phyloP scores from a whole-genome alignment of 2,797 vertebrate genomes.

The Limosa lapponica region DNA sequence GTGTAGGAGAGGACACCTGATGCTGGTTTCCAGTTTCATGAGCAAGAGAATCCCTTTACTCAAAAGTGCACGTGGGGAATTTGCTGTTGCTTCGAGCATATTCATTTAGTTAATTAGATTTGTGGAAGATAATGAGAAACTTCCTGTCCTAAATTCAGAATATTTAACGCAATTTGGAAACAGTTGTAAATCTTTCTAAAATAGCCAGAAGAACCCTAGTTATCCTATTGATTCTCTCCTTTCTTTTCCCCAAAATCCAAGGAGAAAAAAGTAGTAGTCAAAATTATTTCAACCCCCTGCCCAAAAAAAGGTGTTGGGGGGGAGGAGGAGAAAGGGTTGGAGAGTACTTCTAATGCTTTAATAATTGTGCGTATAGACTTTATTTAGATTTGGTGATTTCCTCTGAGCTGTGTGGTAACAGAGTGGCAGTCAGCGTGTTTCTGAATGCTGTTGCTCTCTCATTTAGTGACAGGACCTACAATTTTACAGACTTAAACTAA shows the following conservation, averaged over 20 bases:
- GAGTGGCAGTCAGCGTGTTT: background rate
- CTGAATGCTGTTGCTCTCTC: background rate
- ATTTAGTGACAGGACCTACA: background rate
- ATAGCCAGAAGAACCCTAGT: background rate
- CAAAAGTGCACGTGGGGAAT: background rate
- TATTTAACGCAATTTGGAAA: conserved; percentile 1
- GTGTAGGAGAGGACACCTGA: background rate
- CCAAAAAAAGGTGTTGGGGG: background rate
- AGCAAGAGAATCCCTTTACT: background rate
- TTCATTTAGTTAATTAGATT: conserved; percentile 47
- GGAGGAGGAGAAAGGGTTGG: no score
- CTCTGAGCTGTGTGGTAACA: background rate
- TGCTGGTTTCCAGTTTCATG: background rate
- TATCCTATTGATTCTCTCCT: background rate
- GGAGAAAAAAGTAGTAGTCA: background rate
- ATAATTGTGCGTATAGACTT: background rate
- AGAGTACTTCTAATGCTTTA: background rate
- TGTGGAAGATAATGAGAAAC: conserved; percentile 26
- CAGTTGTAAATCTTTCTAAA: background rate
- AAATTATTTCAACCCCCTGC: background rate
- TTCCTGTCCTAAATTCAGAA: conserved; percentile 9
- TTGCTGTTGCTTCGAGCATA: conserved; percentile 15
- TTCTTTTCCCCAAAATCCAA: background rate
- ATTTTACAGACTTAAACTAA: background rate
- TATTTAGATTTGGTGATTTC: background rate